Base-by-base conservation (phyloP, 2,888 invertebrate genomes). In the Lasius platythorax region DNA sequence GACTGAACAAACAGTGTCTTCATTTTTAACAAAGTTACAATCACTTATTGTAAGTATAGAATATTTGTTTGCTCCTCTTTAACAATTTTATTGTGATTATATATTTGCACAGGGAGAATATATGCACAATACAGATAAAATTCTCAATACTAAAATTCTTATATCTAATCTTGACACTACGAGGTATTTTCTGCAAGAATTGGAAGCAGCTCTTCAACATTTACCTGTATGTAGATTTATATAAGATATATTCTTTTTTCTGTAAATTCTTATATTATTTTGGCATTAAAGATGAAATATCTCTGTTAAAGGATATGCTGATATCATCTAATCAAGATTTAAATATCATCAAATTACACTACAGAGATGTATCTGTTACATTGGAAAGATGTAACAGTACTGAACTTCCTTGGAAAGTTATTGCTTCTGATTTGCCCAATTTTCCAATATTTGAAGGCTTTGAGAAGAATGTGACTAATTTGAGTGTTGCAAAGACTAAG, bases 1-100 rank as follows among this genome's bases (percentile, higher is more conserved):
- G 6, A n/a, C n/a, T 50, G 50, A 50, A 8, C 87, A 85, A 18
- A 93, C 93, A 3, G 89, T 94, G 18, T 87, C 89, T 33, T 87
- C 90, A 1, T 92, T 95, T 79, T 89, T 95, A 3, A 89, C 88
- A 70, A 91, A 93, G 61, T 86, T 95, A 70, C 92, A 94, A 85
- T 81, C 84, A 53, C 43, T 88, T 28, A 89, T 91, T 84, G 93
- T 92, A 85, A 78, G 88, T 87, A 64, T 9, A 12, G 12, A 50
- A 75, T 88, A 81, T 46, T 79, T 81, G 68, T 12, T n/a, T 74
- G 58, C 46, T 46, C 56, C n/a, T 15, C 3, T 66, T 18, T 18
- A 3, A 46, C 1, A 33, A 33, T 56, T 78, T 70, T 23, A 68
- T 40, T 66, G 68, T 68, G 30, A 68, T 46, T 50, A 11, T 79